Evolutionary conservation across 37 sponge, comb jelly and placozoan species (phyloP), one percentile per base, ranked within the genome.

Genomic region (Sycon ciliatum): DNA sequence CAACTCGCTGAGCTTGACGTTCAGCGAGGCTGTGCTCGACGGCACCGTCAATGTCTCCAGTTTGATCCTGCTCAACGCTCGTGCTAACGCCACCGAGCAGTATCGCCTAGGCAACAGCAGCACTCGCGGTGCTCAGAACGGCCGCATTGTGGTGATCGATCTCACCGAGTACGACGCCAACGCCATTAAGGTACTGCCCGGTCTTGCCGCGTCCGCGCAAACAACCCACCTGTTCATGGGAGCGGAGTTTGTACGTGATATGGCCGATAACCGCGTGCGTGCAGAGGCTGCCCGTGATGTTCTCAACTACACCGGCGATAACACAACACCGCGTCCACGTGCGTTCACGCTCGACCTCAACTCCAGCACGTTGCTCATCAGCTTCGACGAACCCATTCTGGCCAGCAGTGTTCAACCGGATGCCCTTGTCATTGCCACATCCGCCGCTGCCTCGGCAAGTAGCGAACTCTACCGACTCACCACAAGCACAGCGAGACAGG

Each of bases 331-430:
- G n/a, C n/a, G n/a, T n/a, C n/a, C n/a, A n/a, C n/a, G n/a, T n/a
- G n/a, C n/a, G n/a, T 88, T 57, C 63, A 57, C 65, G 7, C 16
- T 60, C 16, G 63, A 60, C 16, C 9, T 60, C 22, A 18, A 60
- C 63, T 22, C 22, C 26, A 24, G 63, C 7, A 18, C 16, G 9
- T 30, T 60, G 63, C 7, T 18, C 16, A 22, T 60, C 22, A 23
- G 22, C 33, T 92, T 87, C 72, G 80, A 87, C 79, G 88, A 87
- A 73, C 84, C 87, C 32, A 77, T 87, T 3, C 69, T 82, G 71
- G 9, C 16, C 9, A 60, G 22, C 22, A 30, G 31, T 9, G 7
- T 60, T 60, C n/a, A n/a, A n/a, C n/a, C n/a, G n/a, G 63, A 60
- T 28, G 63, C 16, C 7, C 7, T 9, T 11, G 16, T 22, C 7